These are phyloP conservation scores for Drosophila sulfurigaster DNA, from an alignment of 1,140 invertebrate genomes.

Conservation along the genomic window DNA sequence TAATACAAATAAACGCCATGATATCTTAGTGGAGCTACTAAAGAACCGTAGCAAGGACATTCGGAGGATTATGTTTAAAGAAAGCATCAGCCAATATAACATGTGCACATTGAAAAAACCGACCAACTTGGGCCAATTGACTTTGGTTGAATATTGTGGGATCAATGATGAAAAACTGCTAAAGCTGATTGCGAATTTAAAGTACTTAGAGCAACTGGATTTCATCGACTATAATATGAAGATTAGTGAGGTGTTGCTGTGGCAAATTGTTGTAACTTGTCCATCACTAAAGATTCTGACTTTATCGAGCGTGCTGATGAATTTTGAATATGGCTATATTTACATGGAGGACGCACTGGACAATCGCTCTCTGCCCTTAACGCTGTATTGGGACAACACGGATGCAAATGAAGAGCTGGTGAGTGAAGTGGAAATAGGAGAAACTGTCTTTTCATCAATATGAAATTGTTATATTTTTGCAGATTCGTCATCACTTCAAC, in stretches of 20 bases:
- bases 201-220: constrained; percentile 16
- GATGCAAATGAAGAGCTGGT: background rate
- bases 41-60: background rate
- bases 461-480: background rate
- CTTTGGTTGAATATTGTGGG: background rate
- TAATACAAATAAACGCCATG: too few relatives aligned
- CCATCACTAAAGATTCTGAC: constrained; percentile 2
- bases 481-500: constrained; percentile 6
- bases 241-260: constrained; percentile 10
- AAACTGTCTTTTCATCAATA: too few relatives aligned
- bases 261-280: constrained; percentile 3
- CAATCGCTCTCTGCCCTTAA: background rate
- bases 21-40: background rate
- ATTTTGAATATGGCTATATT: background rate
- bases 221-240: background rate
- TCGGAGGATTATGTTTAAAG: constrained; percentile 1
- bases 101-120: background rate
- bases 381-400: background rate
- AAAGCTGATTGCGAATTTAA: background rate
- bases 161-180: background rate
- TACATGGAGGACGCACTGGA: background rate
- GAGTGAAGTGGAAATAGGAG: background rate
- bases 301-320: constrained; percentile 14
- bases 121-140: background rate
- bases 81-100: constrained; percentile 4